A percentile compares a stretch with the other conserved stretches of the same genome.
Conservation (phyloP, 2,113 vertebrate species). For the Echinops telfairi region DNA sequence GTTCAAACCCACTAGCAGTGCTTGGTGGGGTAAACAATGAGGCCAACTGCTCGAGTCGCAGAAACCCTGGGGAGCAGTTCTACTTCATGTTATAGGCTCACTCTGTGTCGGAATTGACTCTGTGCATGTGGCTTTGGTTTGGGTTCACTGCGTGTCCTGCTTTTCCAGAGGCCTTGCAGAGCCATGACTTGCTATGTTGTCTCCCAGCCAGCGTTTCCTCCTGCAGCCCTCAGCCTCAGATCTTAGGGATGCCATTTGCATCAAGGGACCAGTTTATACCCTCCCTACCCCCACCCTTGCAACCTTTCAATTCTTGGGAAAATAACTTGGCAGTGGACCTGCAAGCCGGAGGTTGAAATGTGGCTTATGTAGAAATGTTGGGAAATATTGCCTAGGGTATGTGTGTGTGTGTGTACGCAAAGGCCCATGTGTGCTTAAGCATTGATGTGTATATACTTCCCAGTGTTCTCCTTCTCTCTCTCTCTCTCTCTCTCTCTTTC, state of each 20-base stretch:
- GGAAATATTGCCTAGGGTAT: neutral
- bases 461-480: no score
- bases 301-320: constrained; percentile 35
- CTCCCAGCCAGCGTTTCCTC: neutral
- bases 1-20: no score
- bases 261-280: neutral
- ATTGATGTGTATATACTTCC: neutral
- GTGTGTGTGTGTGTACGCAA: neutral
- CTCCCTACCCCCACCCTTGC: neutral
- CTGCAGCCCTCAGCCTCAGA: neutral
- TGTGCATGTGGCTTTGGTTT: no score
- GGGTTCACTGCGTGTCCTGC: neutral
- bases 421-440: fast-evolving
- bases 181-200: fast-evolving
- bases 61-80: no score
- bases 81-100: no score
- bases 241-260: neutral
- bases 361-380: neutral
- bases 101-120: no score
- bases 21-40: no score
- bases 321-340: constrained; percentile 42
- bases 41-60: no score
- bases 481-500: no score
- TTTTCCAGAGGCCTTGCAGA: neutral
- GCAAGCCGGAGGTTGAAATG: constrained; percentile 34